phyloP scores from a whole-genome alignment of 2,113 vertebrate genomes.

The Myiagra hebetior region DNA sequence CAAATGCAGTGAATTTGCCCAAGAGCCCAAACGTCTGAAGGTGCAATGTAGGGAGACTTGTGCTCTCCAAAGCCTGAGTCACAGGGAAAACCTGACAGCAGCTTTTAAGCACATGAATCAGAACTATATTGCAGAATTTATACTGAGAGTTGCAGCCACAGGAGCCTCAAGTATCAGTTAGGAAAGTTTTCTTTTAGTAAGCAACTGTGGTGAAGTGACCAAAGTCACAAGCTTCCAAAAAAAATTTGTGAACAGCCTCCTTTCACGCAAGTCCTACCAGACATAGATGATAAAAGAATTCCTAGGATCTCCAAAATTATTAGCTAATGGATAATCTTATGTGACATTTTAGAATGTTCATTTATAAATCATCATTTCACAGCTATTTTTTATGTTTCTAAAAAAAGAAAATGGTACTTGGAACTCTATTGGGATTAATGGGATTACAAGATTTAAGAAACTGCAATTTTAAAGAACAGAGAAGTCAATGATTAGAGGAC shows the following conservation, averaged over 20 bases:
- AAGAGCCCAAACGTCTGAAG: neutral
- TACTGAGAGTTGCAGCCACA: neutral
- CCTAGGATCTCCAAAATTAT: neutral
- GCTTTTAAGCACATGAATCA: neutral
- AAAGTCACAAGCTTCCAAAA: neutral
- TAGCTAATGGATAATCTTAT: neutral
- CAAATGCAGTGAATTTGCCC: neutral
- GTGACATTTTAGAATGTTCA: neutral
- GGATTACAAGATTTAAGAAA: neutral
- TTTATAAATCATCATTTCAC: neutral
- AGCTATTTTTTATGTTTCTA: neutral
- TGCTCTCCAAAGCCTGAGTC: neutral
- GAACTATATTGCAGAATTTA: neutral
- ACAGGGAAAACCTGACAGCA: neutral
- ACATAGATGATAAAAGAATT: neutral
- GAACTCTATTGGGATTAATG: neutral
- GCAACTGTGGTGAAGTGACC: neutral
- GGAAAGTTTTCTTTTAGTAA: neutral
- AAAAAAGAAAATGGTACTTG: neutral
- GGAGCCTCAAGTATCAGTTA: neutral
- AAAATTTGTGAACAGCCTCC: neutral
- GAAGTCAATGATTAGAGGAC: neutral
- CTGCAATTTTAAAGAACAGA: neutral
- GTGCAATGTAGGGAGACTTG: neutral
- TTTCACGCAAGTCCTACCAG: neutral